Evolutionary conservation across 1,140 invertebrate genomes (phyloP).

Genomic region (Sarcophaga peregrina): DNA sequence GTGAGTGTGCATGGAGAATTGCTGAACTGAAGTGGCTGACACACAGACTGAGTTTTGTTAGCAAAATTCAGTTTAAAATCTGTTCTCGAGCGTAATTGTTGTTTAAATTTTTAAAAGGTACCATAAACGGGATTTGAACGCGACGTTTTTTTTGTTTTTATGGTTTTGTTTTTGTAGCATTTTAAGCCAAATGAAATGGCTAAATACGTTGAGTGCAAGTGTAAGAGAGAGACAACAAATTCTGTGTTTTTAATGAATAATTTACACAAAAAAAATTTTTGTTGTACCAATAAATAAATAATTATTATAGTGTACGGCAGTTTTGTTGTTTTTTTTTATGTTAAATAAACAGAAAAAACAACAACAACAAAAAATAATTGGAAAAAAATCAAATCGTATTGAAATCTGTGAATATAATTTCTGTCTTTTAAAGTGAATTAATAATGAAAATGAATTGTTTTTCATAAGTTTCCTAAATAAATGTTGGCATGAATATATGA

Average conservation of each 20-base stretch:
- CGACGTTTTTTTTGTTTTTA: no score
- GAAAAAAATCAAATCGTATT: neutral
- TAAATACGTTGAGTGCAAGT: constrained; percentile 28
- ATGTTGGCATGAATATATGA: neutral
- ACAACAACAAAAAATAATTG: no score
- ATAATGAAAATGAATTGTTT: neutral
- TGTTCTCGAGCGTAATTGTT: constrained; percentile 41
- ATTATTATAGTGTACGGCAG: no score
- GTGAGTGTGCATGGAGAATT: neutral
- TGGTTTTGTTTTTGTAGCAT: no score
- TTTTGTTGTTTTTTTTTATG: constrained; percentile 20
- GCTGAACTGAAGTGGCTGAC: neutral
- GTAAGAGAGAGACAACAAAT: constrained; percentile 34
- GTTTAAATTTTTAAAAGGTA: constrained; percentile 13
- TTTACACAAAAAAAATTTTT: constrained; percentile 28
- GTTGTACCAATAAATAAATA: neutral
- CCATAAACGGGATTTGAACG: constrained; percentile 9
- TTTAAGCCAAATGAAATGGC: constrained; percentile 44
- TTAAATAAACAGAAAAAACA: constrained; percentile 12
- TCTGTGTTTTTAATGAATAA: constrained; percentile 13
- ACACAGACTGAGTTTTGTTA: neutral
- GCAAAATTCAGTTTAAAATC: constrained; percentile 36
- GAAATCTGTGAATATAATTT: neutral
- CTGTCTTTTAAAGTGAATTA: neutral
- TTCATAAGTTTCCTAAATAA: neutral